phyloP scores from a whole-genome alignment of 1,140 invertebrate species.

The Sycophaga agraensis region DNA sequence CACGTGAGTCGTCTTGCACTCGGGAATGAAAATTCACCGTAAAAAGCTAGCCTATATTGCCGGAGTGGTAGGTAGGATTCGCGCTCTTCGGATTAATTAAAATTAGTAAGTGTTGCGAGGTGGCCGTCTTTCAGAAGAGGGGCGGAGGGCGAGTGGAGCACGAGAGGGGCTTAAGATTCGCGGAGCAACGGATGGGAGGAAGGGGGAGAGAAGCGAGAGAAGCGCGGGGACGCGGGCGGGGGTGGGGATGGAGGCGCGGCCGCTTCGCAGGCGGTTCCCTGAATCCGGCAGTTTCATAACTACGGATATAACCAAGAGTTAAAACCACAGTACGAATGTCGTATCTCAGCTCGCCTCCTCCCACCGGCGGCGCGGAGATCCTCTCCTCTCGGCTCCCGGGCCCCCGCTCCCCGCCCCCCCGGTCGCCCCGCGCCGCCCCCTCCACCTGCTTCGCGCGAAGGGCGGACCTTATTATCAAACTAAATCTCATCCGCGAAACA shows the following conservation, averaged over 20 bases:
- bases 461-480: slow-evolving; percentile 55
- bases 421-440: too few species aligned
- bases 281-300: slow-evolving; percentile 55
- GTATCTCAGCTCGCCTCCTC: slow-evolving; percentile 51
- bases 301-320: slow-evolving; percentile 56
- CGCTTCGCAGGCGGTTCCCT: slow-evolving; percentile 32
- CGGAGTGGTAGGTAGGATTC: too few species aligned
- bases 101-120: slow-evolving; percentile 24
- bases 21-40: too few species aligned
- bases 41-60: too few species aligned
- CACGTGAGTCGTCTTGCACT: too few species aligned
- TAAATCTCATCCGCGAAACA: slow-evolving; percentile 54
- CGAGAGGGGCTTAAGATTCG: slow-evolving; percentile 22
- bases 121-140: slow-evolving; percentile 21
- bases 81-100: slow-evolving; percentile 27
- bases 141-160: background rate
- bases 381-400: slow-evolving; percentile 10
- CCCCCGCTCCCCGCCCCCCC: background rate
- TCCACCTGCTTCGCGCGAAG: slow-evolving; percentile 31
- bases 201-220: too few species aligned
- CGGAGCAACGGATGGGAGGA: background rate
- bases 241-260: background rate
- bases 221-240: too few species aligned
- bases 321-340: slow-evolving; percentile 58
- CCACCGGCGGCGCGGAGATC: slow-evolving; percentile 26